Base-by-base conservation (phyloP, 2,113 vertebrate genomes). In the Pangasianodon gigas region DNA sequence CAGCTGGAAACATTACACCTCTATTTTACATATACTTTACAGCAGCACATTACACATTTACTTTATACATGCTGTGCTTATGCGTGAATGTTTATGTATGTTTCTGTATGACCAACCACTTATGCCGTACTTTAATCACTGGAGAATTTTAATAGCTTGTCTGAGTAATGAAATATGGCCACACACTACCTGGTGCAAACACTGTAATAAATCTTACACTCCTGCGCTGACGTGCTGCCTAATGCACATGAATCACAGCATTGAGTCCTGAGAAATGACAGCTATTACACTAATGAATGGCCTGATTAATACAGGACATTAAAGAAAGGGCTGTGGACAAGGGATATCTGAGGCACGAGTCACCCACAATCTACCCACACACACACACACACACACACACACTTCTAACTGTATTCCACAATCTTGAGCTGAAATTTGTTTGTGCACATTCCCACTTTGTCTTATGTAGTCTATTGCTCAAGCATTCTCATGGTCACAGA, bases 261-360 rank as follows among this genome's bases (percentile, higher is more conserved):
- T 94, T 93, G 93, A 93, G 94, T 93, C 90, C 93, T 93, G 94
- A 93, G 93, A 95, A 95, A 94, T 95, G 95, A 95, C 95, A 93
- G 95, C 95, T 95, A 95, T 96, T 96, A 95, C 95, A 95, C 95
- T 96, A 96, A 96, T 95, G 94, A 95, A 96, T 94, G 94, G 93
- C 93, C 94, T 95, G 95, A 96, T 96, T 95, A 95, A 96, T 96
- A 95, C 94, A 93, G 95, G 93, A 93, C 95, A 95, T 96, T 96
- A 95, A 95, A 95, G 94, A 96, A 96, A 95, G 95, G 94, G 93
- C 94, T 92, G 94, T 92, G 93, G 94, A 89, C 67, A 51, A 60
- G 56, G 3, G 80, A 29, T 44, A 81, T 75, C 88, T 75, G 44
- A 71, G 65, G 32, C 62, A 65, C 41, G 6, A 41, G n/a, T 46